A percentile compares a stretch with the other conserved stretches of the same genome.
These are phyloP conservation scores for Neodiprion pinetum DNA, from an alignment of 1,140 invertebrate species.

Conservation along the genomic window DNA sequence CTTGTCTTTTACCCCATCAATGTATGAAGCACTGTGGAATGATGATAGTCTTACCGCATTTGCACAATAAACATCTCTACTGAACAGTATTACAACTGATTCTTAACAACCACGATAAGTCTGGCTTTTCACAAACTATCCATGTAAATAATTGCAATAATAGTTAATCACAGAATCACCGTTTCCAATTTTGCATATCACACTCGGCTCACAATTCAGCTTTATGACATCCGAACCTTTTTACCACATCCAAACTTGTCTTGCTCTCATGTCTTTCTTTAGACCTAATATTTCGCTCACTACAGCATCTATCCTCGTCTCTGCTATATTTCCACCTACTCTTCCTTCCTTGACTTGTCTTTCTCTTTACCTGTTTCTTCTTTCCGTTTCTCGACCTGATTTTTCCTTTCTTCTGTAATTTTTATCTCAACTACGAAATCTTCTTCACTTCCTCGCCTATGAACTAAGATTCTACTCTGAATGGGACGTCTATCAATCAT, in stretches of 20 bases:
- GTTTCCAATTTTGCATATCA: not conserved
- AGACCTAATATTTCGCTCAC: too few species aligned
- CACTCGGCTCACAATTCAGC: not conserved
- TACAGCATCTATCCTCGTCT: not conserved
- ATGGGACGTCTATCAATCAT: not conserved
- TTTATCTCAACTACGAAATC: conserved; percentile 1
- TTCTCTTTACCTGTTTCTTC: not conserved
- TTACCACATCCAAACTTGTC: not conserved
- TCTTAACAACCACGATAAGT: not conserved
- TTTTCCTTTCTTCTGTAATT: conserved; percentile 2
- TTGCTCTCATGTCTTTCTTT: not conserved
- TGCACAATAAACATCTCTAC: not conserved
- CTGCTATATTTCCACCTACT: not conserved
- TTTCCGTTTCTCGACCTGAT: not conserved
- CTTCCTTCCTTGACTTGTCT: not conserved
- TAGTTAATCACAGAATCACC: too few species aligned
- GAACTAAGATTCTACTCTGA: not conserved
- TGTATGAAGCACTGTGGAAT: too few species aligned
- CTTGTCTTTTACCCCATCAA: too few species aligned
- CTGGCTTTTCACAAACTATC: too few species aligned
- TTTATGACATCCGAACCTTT: not conserved
- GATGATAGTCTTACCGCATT: too few species aligned
- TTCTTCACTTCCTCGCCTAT: not conserved
- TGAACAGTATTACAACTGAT: conserved; percentile 3
- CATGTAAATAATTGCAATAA: too few species aligned